Evolutionary conservation across 92 coral and sea anemone genomes (phyloP).

Genomic region (Epizoanthus ramosus): DNA sequence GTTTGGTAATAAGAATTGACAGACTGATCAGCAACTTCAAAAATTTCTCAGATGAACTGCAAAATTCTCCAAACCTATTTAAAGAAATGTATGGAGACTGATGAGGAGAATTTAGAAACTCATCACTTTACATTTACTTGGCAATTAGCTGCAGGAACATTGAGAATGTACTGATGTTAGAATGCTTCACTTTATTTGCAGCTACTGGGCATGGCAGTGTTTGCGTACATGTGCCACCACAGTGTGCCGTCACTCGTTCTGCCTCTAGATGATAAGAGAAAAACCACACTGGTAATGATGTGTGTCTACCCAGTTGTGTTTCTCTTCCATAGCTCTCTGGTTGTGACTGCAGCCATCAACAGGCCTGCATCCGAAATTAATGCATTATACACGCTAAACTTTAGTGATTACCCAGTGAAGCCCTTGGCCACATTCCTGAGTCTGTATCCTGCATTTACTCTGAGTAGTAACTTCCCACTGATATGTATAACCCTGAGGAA

Average conservation of each 20-base stretch:
- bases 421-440: conserved; percentile 73
- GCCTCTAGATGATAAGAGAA: conserved; percentile 68
- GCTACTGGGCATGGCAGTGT: conserved; percentile 84
- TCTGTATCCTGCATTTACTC: conserved; percentile 81
- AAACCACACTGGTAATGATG: conserved; percentile 50
- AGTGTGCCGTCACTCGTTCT: conserved; percentile 67
- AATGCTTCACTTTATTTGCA: conserved; percentile 16
- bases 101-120: too few species aligned
- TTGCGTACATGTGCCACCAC: conserved; percentile 88
- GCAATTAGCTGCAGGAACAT: too few species aligned
- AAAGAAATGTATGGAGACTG: too few species aligned
- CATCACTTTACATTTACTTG: too few species aligned
- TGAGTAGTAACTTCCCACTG: conserved; percentile 83
- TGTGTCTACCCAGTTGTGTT: conserved; percentile 67
- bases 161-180: too few species aligned
- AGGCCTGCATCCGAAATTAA: conserved; percentile 76
- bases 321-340: conserved; percentile 57
- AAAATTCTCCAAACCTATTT: too few species aligned
- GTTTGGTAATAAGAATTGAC: too few species aligned
- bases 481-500: conserved; percentile 82
- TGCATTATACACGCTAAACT: conserved; percentile 73
- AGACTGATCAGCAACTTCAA: too few species aligned
- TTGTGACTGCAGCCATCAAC: conserved; percentile 65
- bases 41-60: too few species aligned
- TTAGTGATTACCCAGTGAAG: conserved; percentile 65